phyloP scores from a whole-genome alignment of 2,888 invertebrate species.

The Thecocarcelia acutangulata region DNA sequence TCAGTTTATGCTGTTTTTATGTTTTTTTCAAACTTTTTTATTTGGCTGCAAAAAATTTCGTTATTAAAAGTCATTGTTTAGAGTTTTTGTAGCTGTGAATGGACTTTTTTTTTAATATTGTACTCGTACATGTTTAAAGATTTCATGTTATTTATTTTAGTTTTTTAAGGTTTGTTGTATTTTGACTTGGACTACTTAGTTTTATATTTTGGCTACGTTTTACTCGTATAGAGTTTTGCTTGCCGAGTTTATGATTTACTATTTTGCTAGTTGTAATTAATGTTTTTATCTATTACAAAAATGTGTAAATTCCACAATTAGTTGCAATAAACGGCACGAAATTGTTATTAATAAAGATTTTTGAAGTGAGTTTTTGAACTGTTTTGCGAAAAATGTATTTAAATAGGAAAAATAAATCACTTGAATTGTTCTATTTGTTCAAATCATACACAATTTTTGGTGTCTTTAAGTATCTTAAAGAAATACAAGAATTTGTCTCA shows the following conservation, averaged over 20 bases:
- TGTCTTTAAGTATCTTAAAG: no score
- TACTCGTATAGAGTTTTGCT: constrained; percentile 12
- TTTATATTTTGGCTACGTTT: constrained; percentile 28
- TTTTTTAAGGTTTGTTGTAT: constrained; percentile 2
- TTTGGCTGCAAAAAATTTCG: constrained; percentile 2
- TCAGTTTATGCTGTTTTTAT: neutral
- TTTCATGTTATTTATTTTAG: neutral
- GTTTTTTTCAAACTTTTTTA: constrained; percentile 32
- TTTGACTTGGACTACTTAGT: constrained; percentile 22
- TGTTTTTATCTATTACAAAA: constrained; percentile 9
- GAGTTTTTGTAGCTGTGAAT: neutral
- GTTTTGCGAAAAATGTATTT: neutral
- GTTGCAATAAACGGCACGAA: constrained; percentile 21
- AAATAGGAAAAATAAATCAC: neutral
- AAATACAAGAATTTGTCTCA: no score
- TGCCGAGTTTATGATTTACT: constrained; percentile 47
- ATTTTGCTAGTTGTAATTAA: constrained; percentile 48
- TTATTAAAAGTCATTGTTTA: constrained; percentile 34
- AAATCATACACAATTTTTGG: no score
- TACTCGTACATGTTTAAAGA: constrained; percentile 1
- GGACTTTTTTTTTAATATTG: constrained; percentile 23
- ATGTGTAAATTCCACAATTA: constrained; percentile 33
- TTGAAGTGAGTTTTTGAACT: neutral
- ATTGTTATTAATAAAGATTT: neutral
- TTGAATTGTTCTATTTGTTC: neutral